phyloP scores from a whole-genome alignment of 1,140 invertebrate species.

The Temnothorax curvispinosus region DNA sequence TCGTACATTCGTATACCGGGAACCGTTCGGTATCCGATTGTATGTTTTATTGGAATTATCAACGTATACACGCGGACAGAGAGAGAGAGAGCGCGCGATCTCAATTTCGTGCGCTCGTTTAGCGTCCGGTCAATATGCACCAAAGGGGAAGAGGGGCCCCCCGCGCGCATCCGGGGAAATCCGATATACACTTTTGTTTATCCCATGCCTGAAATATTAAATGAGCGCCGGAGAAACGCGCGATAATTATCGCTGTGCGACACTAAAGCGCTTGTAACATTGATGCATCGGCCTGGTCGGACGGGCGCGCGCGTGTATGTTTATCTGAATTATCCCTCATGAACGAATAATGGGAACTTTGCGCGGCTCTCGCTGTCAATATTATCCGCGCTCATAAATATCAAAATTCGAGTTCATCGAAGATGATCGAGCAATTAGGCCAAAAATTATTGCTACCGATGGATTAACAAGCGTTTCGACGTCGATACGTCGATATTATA shows the following conservation, averaged over 20 bases:
- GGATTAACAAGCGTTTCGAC: conserved; percentile 7
- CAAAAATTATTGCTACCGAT: conserved; percentile 21
- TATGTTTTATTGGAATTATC: conserved; percentile 44
- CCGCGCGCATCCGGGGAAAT: conserved; percentile 10
- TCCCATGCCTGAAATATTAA: conserved; percentile 40
- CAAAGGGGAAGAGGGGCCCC: neutral
- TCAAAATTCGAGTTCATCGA: conserved; percentile 13
- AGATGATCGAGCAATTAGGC: conserved; percentile 43
- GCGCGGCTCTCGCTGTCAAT: neutral
- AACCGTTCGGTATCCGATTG: too few species aligned
- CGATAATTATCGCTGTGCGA: conserved; percentile 44
- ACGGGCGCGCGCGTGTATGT: neutral
- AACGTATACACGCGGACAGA: neutral
- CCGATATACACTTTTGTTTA: conserved; percentile 55
- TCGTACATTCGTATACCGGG: neutral
- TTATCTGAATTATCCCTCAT: conserved; percentile 47
- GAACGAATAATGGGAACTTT: conserved; percentile 32
- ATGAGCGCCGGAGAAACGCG: conserved; percentile 34
- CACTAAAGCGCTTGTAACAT: conserved; percentile 38
- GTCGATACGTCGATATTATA: neutral
- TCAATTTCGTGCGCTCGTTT: neutral
- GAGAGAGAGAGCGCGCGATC: neutral
- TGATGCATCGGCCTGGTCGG: neutral
- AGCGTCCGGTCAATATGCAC: conserved; percentile 20
- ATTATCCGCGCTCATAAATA: conserved; percentile 31